Evolutionary conservation across 2,797 vertebrate genomes (phyloP).

Genomic region (Mus spretus): DNA sequence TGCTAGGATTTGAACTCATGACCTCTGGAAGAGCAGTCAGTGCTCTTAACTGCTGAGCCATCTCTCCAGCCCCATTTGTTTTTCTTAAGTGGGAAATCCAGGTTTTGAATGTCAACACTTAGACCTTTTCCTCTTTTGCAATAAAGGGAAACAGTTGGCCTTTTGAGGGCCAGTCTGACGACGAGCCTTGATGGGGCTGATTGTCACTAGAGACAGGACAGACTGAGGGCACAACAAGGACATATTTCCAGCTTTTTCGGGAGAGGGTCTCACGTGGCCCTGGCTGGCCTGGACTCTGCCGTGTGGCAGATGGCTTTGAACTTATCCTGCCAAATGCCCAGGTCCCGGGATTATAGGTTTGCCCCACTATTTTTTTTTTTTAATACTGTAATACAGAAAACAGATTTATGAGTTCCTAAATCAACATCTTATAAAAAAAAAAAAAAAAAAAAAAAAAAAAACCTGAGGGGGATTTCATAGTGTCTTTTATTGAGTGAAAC

Average conservation of each 20-base stretch:
- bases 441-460: neutral
- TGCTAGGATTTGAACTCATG: too few relatives aligned
- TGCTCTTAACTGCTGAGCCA: too few relatives aligned
- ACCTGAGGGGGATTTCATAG: neutral
- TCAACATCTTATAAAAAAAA: neutral
- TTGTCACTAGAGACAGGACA: neutral
- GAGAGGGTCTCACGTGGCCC: neutral
- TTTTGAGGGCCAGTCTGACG: neutral
- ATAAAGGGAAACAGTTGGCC: neutral
- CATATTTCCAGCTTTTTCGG: neutral
- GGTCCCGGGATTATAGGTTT: neutral
- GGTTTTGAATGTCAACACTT: neutral
- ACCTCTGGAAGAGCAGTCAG: too few relatives aligned
- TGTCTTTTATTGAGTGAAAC: constrained; percentile 3
- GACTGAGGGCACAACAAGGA: neutral
- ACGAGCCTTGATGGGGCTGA: neutral
- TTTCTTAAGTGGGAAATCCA: neutral
- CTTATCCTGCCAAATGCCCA: neutral
- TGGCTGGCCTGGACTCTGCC: neutral
- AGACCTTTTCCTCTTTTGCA: neutral
- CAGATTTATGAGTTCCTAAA: neutral
- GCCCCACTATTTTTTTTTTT: neutral
- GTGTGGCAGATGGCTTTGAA: neutral
- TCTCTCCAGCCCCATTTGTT: neutral
- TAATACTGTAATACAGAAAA: neutral